phyloP scores from a whole-genome alignment of 2,797 vertebrate genomes.

The Smutsia gigantea region DNA sequence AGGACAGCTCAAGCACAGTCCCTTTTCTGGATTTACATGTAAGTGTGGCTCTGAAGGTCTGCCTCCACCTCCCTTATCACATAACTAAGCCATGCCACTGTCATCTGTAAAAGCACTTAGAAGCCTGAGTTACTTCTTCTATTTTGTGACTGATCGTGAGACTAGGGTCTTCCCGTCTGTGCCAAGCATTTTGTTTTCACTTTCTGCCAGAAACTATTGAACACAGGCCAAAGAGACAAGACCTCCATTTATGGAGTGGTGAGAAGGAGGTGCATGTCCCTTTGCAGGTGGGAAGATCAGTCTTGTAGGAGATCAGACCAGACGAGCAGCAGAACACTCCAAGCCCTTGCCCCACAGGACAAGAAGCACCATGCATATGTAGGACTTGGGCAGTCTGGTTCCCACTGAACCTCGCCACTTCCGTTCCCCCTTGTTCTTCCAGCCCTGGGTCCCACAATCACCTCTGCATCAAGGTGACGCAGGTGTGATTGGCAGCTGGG shows the following conservation, averaged over 20 bases:
- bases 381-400: too few species aligned
- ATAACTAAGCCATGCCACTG: fast-evolving
- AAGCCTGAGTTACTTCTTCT: not conserved
- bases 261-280: not conserved
- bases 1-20: not conserved
- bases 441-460: too few species aligned
- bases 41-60: too few species aligned
- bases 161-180: not conserved
- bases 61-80: fast-evolving
- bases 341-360: too few species aligned
- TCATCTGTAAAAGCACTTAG: not conserved
- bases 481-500: not conserved
- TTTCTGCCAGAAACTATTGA: not conserved
- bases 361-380: fast-evolving
- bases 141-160: fast-evolving
- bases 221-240: not conserved
- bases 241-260: not conserved
- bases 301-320: not conserved
- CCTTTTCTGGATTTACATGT: not conserved
- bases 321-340: not conserved
- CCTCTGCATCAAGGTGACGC: fast-evolving
- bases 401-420: not conserved
- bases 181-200: not conserved
- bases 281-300: not conserved
- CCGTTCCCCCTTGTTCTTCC: not conserved